phyloP scores from a whole-genome alignment of 2,797 vertebrate species.

The Tragelaphus oryx region DNA sequence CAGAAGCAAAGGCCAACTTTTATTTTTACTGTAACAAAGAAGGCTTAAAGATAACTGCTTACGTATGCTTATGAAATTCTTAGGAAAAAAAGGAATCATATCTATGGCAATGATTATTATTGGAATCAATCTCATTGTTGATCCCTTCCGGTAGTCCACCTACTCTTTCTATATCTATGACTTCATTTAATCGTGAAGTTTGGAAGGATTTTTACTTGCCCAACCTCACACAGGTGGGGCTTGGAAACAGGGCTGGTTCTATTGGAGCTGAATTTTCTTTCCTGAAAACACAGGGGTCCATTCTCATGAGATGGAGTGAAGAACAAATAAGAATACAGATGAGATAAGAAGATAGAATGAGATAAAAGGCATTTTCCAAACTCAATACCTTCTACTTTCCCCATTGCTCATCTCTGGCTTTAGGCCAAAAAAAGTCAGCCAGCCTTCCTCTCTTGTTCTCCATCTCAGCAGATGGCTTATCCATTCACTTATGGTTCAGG shows the following conservation, averaged over 20 bases:
- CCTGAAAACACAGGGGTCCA: not conserved
- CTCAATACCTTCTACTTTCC: not conserved
- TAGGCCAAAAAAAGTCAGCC: not conserved
- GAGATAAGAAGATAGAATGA: too few relatives aligned
- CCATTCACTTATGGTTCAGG: rapidly evolving
- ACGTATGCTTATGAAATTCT: not conserved
- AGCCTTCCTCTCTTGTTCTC: not conserved
- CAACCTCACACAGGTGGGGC: not conserved
- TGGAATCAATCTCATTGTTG: not conserved
- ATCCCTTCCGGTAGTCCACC: not conserved
- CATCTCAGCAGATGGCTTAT: not conserved
- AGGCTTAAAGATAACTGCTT: not conserved
- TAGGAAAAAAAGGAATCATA: not conserved
- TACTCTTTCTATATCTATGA: not conserved
- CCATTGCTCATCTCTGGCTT: rapidly evolving
- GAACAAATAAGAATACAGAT: not conserved
- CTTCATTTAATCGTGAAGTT: not conserved
- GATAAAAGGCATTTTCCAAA: not conserved
- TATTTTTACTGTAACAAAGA: not conserved
- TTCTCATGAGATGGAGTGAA: not conserved
- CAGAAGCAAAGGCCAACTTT: not conserved
- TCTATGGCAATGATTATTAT: too few relatives aligned
- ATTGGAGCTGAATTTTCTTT: not conserved
- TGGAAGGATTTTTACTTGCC: not conserved
- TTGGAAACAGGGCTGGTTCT: not conserved